Conservation (phyloP, 2,797 vertebrate species). For the Alectoris magna region DNA sequence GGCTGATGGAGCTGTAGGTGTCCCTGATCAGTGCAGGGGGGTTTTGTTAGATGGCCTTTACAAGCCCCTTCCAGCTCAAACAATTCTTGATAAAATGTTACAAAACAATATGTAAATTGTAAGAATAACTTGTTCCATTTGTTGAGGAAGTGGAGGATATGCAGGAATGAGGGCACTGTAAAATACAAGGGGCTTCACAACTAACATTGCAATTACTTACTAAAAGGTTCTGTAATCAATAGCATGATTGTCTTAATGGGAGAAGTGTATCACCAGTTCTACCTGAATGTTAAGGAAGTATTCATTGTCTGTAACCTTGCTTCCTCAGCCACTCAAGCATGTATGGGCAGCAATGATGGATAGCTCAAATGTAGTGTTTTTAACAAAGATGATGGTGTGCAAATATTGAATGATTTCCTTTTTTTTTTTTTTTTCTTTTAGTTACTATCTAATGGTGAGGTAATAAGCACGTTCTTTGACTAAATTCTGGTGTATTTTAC, state of each 20-base stretch:
- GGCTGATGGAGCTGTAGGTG: no score
- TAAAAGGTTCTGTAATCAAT: no score
- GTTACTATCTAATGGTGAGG: not conserved
- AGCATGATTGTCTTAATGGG: not conserved
- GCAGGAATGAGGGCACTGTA: not conserved
- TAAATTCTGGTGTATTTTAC: not conserved
- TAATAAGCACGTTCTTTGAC: not conserved
- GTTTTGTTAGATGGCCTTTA: no score
- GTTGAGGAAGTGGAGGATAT: not conserved
- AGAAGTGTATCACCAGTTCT: not conserved
- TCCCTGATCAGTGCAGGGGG: no score
- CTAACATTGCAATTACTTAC: not conserved
- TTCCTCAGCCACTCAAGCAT: not conserved
- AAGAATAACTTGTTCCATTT: not conserved
- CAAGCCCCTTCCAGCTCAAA: no score
- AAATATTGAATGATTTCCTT: constrained; percentile 23
- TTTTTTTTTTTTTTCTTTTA: not conserved
- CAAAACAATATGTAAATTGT: not conserved
- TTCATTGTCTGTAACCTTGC: not conserved
- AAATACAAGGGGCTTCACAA: not conserved
- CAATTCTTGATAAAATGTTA: not conserved
- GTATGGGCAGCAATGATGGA: not conserved
- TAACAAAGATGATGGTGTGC: not conserved
- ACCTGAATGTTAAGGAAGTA: not conserved
- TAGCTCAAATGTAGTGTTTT: not conserved